Base-by-base conservation (phyloP, 2,888 invertebrate species). In the Andrena hattorfiana region DNA sequence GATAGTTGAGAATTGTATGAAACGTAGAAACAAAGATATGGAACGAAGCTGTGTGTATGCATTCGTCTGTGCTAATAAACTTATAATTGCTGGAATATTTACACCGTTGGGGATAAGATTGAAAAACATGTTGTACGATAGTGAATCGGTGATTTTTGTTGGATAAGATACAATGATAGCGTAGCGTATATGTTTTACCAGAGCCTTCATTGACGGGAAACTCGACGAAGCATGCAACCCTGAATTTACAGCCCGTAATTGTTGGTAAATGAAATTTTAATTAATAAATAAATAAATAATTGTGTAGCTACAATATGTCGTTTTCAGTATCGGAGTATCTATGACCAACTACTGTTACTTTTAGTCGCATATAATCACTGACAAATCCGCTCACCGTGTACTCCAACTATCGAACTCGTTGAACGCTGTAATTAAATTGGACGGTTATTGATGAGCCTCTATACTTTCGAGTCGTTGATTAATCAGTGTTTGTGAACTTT, bases 401-500 rank as follows among this genome's bases (percentile, higher is more conserved):
- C 54, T 76, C 76, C 32, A 56, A 54, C 54, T 54, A 68, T 56
- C 48, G 48, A 63, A 56, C 76, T 56, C 56, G 48, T 64, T 62
- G 62, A 76, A 63, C 56, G 13, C 10, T 59, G 76, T 76, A 76
- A 79, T 69, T 79, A 79, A 76, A 79, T 69, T 56, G 56, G 75
- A 76, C 68, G 54, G 78, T 48, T 76, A 79, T 79, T 69, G 78
- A 76, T 69, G 54, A 54, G 54, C 30, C 54, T 35, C 76, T 56
- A 51, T 63, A 68, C 75, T 69, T 69, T 59, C 68, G 20, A 62
- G 48, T 32, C 30, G 56, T 54, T 63, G 76, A 76, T 79, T 79
- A 79, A 79, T 79, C 63, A 54, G 32, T 32, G 63, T 76, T 79
- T 49, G 54, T 35, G n/a, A 78, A 78, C 54, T 78, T 63, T 16